Conservation (phyloP, 2,888 invertebrate genomes). For the Gasteruption jaculator region DNA sequence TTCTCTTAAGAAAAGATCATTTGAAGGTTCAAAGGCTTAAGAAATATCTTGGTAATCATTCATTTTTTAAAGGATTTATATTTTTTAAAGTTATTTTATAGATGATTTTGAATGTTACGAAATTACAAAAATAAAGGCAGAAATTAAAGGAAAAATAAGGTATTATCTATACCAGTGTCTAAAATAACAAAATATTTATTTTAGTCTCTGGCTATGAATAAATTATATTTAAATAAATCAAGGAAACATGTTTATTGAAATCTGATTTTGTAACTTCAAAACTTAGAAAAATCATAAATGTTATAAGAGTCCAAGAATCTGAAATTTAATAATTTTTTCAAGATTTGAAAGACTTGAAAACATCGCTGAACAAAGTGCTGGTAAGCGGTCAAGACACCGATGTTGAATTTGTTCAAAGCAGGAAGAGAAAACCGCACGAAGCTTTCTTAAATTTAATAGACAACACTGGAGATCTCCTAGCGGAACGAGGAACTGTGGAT, state of each 20-base stretch:
- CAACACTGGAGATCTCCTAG: slow-evolving; percentile 45
- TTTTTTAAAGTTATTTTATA: not conserved
- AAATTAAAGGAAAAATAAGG: too few relatives aligned
- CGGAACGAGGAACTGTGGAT: slow-evolving; percentile 57
- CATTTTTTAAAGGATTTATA: not conserved
- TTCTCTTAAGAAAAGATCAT: slow-evolving; percentile 77
- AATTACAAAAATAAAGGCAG: too few relatives aligned
- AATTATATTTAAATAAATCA: too few relatives aligned
- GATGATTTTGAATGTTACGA: not conserved
- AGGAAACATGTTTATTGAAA: slow-evolving; percentile 6
- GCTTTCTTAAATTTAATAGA: slow-evolving; percentile 43
- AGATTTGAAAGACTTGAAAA: slow-evolving; percentile 48
- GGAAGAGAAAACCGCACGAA: slow-evolving; percentile 24
- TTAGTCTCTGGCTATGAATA: too few relatives aligned
- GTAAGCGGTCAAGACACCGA: slow-evolving; percentile 53
- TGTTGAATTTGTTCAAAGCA: slow-evolving; percentile 36
- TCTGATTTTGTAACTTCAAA: not conserved
- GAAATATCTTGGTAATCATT: slow-evolving; percentile 59
- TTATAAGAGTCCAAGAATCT: too few relatives aligned
- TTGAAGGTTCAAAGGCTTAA: slow-evolving; percentile 71
- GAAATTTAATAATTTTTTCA: too few relatives aligned
- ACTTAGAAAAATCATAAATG: too few relatives aligned
- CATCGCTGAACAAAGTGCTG: slow-evolving; percentile 53
- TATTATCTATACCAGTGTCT: too few relatives aligned
- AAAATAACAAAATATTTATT: too few relatives aligned